phyloP scores from a whole-genome alignment of 1,140 invertebrate species.

The Centruroides sculpturatus region DNA sequence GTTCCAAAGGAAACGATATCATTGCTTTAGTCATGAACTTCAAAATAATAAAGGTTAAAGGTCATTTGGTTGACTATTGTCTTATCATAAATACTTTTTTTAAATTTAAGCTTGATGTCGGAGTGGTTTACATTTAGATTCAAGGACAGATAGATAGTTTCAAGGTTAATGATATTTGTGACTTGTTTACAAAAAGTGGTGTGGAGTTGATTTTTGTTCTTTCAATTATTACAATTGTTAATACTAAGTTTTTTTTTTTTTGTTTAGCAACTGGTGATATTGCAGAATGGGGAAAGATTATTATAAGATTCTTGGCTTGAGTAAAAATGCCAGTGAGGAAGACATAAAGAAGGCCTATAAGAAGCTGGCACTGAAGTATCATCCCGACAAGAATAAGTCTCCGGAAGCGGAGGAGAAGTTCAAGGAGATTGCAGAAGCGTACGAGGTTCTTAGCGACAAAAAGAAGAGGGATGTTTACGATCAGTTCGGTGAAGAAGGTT shows the following conservation, averaged over 20 bases:
- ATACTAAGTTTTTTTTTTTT: background rate
- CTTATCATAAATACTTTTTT: no score
- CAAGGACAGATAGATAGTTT: no score
- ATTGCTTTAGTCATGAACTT: no score
- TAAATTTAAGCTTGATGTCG: no score
- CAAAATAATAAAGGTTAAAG: no score
- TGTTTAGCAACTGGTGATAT: background rate
- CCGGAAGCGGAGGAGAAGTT: slow-evolving; percentile 91
- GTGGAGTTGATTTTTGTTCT: no score
- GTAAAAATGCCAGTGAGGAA: slow-evolving; percentile 74
- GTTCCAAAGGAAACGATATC: no score
- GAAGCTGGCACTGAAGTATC: slow-evolving; percentile 94
- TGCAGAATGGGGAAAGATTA: slow-evolving; percentile 23
- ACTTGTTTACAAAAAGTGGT: no score
- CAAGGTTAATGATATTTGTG: no score
- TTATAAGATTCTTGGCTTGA: slow-evolving; percentile 66
- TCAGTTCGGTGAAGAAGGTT: slow-evolving; percentile 87
- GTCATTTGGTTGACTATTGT: no score
- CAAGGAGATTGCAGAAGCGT: slow-evolving; percentile 96
- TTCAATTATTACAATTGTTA: no score
- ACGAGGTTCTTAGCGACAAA: slow-evolving; percentile 91
- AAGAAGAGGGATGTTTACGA: slow-evolving; percentile 94
- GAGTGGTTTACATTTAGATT: no score
- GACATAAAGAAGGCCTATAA: slow-evolving; percentile 97
- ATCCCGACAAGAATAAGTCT: slow-evolving; percentile 97